Evolutionary conservation across 1,140 invertebrate species (phyloP).

Genomic region (Rhizoglyphus robini): DNA sequence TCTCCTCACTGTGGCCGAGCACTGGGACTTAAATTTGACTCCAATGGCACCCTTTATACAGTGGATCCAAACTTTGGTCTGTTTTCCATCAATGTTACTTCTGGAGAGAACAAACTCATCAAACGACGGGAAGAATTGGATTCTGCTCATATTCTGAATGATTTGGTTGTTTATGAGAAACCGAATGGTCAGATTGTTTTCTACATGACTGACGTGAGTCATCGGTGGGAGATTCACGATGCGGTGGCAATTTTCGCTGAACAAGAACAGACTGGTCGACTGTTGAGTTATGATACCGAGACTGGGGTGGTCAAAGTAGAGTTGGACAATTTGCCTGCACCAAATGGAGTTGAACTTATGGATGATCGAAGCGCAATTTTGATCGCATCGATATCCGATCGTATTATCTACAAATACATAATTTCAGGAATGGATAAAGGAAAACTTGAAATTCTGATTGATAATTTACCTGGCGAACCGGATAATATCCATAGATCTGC

Average conservation of each 20-base stretch:
- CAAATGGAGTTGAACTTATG: too few relatives aligned
- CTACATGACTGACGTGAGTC: slow-evolving; percentile 19
- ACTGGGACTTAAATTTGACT: slow-evolving; percentile 58
- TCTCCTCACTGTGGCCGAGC: slow-evolving; percentile 77
- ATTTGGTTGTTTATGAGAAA: slow-evolving; percentile 13
- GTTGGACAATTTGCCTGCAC: slow-evolving; percentile 20
- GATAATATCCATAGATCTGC: too few relatives aligned
- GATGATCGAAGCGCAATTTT: slow-evolving; percentile 46
- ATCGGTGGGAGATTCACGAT: slow-evolving; percentile 1
- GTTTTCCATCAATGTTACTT: slow-evolving; percentile 1
- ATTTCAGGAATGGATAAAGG: slow-evolving; percentile 55
- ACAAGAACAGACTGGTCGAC: slow-evolving; percentile 16
- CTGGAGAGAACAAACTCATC: background rate
- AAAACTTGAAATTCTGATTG: slow-evolving; percentile 54
- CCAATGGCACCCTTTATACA: slow-evolving; percentile 58
- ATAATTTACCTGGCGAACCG: too few relatives aligned
- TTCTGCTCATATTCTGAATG: too few relatives aligned
- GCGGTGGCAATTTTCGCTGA: background rate
- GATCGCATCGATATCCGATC: slow-evolving; percentile 55
- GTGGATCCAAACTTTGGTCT: slow-evolving; percentile 64
- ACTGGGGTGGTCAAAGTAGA: background rate
- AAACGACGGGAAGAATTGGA: background rate
- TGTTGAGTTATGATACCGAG: slow-evolving; percentile 12
- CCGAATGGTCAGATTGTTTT: background rate
- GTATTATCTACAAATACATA: slow-evolving; percentile 41